Evolutionary conservation across 2,113 vertebrate species (phyloP), one percentile per base, ranked within the genome.

Genomic region (Psammodynastes pulverulentus): DNA sequence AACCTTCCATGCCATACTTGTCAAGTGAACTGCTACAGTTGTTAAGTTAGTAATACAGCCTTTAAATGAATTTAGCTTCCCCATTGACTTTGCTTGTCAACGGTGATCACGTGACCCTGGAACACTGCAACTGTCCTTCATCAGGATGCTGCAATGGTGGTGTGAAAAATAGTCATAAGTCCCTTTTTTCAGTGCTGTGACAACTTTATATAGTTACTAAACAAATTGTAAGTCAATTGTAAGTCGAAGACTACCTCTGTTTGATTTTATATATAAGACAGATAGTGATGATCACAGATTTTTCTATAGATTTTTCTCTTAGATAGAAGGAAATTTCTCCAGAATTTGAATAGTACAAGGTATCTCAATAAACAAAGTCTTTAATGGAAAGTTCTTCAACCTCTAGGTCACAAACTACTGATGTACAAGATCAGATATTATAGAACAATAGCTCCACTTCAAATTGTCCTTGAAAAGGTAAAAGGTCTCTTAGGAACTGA

Each of bases 381-480:
- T 86, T 17, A 90, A 67, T 52, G 39, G 39, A 90, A 48, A 54
- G 43, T 46, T 26, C 39, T 87, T 72, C 39, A 90, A 39, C 9
- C n/a, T 85, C 24, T 87, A 62, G 24, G 9, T 58, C 46, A 51
- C 46, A 51, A 62, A 88, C 15, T 51, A 86, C 34, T 84, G 39
- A 5, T 56, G 17, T 51, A 52, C 9, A 84, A 26, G 17, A 39
- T 9, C 39, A 53, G 46, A 88, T 56, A 26, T 62, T 85, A 91
- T 46, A 88, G 26, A 58, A 88, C 24, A 84, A 91, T 62, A 58
- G 17, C 39, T 88, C 58, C 53, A 89, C 17, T 89, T 88, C 56
- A 6, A 86, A 23, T n/a, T 88, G 45, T 84, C 90, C 86, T 85
- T 84, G 46, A 91, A 48, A 84, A 91, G 52, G 34, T 93, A 15